Conservation (phyloP, 2,888 invertebrate genomes). For the Brachyopa scutellaris region DNA sequence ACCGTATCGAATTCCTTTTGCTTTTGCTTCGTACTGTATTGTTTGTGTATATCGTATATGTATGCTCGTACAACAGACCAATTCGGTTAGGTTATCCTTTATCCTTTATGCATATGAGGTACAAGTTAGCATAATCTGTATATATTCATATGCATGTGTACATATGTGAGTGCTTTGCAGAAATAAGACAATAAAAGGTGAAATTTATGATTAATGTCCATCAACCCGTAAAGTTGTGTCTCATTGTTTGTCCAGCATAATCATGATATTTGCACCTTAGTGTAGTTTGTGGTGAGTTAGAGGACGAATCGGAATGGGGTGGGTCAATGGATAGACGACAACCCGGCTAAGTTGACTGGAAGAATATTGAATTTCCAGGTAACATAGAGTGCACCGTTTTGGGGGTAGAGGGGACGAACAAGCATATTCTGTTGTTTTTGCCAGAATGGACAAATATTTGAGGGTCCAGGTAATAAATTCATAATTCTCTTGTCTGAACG, state of each 20-base stretch:
- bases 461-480: slow-evolving; percentile 67
- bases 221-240: slow-evolving; percentile 58
- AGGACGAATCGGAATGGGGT: background rate
- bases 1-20: slow-evolving; percentile 67
- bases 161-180: slow-evolving; percentile 14
- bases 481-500: slow-evolving; percentile 62
- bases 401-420: background rate
- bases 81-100: slow-evolving; percentile 32
- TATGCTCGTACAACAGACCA: too few species aligned
- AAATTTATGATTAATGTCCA: slow-evolving; percentile 71
- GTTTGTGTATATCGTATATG: too few species aligned
- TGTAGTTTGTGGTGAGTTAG: background rate
- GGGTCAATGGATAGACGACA: slow-evolving; percentile 12
- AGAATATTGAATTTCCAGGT: slow-evolving; percentile 63
- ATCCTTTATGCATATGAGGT: slow-evolving; percentile 52
- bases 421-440: slow-evolving; percentile 50
- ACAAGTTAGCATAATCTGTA: slow-evolving; percentile 57
- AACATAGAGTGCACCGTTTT: slow-evolving; percentile 4
- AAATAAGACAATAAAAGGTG: slow-evolving; percentile 60
- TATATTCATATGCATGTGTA: background rate
- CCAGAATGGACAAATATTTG: slow-evolving; percentile 63
- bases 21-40: slow-evolving; percentile 16
- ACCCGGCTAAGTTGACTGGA: slow-evolving; percentile 57
- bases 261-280: slow-evolving; percentile 68
- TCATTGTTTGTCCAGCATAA: slow-evolving; percentile 66